Conservation (phyloP, 2,888 invertebrate genomes). For the Caenorhabditis japonica region DNA sequence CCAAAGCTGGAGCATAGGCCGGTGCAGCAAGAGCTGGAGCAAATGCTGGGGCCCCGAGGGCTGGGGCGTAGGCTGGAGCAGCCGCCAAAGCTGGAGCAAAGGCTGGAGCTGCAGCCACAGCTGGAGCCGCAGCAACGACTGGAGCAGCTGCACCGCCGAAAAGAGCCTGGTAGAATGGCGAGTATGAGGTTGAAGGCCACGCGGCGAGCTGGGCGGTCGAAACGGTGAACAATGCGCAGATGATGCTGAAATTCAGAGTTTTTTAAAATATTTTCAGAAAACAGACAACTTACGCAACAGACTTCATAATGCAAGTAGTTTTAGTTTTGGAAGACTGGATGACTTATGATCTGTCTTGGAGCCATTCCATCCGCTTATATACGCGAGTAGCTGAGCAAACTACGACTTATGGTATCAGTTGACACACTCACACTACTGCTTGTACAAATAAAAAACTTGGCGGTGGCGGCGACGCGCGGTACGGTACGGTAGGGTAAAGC, state of each 20-base stretch:
- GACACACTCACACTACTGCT: constrained; percentile 9
- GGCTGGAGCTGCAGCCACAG: constrained; percentile 25
- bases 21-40: constrained; percentile 48
- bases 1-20: constrained; percentile 32
- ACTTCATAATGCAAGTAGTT: constrained; percentile 40
- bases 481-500: constrained; percentile 31
- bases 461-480: too few relatives aligned
- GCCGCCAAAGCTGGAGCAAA: constrained; percentile 28
- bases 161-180: constrained; percentile 61
- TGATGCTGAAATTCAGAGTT: constrained; percentile 29
- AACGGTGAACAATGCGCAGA: constrained; percentile 49
- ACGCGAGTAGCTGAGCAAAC: constrained; percentile 35
- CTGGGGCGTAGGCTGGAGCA: constrained; percentile 44
- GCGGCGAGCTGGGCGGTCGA: constrained; percentile 49
- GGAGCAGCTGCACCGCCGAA: constrained; percentile 53
- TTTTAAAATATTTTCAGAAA: neutral
- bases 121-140: constrained; percentile 31
- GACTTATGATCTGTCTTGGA: constrained; percentile 9
- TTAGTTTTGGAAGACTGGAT: neutral
- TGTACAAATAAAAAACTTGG: too few relatives aligned
- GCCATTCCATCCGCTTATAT: constrained; percentile 29
- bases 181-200: constrained; percentile 63
- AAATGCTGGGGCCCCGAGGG: constrained; percentile 38
- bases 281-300: constrained; percentile 43
- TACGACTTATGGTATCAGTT: constrained; percentile 46